Base-by-base conservation (phyloP, 2,113 vertebrate genomes). In the Aegithalos caudatus region DNA sequence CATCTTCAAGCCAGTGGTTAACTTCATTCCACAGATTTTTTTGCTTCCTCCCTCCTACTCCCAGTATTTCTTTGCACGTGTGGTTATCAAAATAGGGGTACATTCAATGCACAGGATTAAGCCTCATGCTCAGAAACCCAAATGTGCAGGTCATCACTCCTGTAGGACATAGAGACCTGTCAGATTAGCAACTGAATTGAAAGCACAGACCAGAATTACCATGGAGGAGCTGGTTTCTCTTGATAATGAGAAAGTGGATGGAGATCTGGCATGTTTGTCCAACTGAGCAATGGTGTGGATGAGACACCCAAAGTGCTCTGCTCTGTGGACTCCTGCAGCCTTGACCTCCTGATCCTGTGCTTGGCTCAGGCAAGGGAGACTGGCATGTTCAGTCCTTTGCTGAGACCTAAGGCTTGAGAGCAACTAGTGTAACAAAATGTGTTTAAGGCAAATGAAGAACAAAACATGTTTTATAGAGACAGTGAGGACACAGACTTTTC, bases 331-430 rank as follows among this genome's bases (percentile, higher is more conserved):
- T 11, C 54, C 73, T 45, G 20, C 42, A 79, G 48, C 69, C 65
- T 64, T 11, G 10, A 60, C 12, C n/a, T 65, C 25, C 31, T 0
- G 0, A 33, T 66, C 44, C 53, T 7, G 18, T 0, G 0, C 47
- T 78, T 45, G 44, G 72, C 60, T 57, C 25, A 54, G 38, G 14
- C 2, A 3, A 62, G 42, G 11, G n/a, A 5, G 15, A 61, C 12
- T 23, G 27, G 61, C 37, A 25, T 4, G 10, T 35, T 81, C 83
- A 66, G 64, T 58, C 7, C 38, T 81, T 58, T 67, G 73, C n/a
- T 69, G 62, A 74, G 37, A 88, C 70, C 35, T 85, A 64, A 66
- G 27, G 22, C 45, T 62, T 25, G 28, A 62, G 31, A 90, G 14
- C 35, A 84, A 20, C 14, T 56, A n/a, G 16, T 31, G 35, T 16